Evolutionary conservation across 2,888 invertebrate species (phyloP), one percentile per base, ranked within the genome.

Genomic region (Dicranocentrus wangi): DNA sequence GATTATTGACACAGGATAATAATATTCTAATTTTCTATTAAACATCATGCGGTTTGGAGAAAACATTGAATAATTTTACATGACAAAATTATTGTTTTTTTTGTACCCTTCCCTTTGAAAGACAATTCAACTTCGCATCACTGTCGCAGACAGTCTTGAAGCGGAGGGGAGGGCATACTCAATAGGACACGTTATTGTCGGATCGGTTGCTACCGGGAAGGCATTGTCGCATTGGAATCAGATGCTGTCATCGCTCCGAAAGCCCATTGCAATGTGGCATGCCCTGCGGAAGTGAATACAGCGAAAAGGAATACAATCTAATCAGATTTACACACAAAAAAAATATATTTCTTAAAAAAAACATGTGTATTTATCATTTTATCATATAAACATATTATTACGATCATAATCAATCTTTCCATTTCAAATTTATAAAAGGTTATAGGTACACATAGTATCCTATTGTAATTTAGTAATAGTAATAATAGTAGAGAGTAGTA

Each of bases 251-350:
- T 93, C 94, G 19, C 90, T 94, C 60, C 91, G 94, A 83, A 94
- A 94, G 88, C 94, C 94, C 0, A 92, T 94, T 8, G 93, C 94
- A 39, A 94, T 94, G 94, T 95, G 95, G 94, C 95, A 95, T 89
- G 92, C 93, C 42, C 89, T 95, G 55, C 89, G 93, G 86, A 91
- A 87, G 81, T 87, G 83, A 77, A 25, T 42, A 63, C 51, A 53
- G 23, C 15, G 7, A 5, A 13, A 39, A 47, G 5, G 10, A 32
- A 32, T 32, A 3, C 10, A 32, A 32, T 32, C 32, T 32, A 10
- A 47, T 47, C n/a, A 47, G 13, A 47, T 47, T 15, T 47, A 21
- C 21, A 47, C 47, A 47, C 39, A 47, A 15, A 53, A 21, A 53
- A 17, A 53, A 53, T 53, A 53, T 53, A 53, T 53, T 53, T 53